phyloP scores from a whole-genome alignment of 2,113 vertebrate species.

The Meles meles region DNA sequence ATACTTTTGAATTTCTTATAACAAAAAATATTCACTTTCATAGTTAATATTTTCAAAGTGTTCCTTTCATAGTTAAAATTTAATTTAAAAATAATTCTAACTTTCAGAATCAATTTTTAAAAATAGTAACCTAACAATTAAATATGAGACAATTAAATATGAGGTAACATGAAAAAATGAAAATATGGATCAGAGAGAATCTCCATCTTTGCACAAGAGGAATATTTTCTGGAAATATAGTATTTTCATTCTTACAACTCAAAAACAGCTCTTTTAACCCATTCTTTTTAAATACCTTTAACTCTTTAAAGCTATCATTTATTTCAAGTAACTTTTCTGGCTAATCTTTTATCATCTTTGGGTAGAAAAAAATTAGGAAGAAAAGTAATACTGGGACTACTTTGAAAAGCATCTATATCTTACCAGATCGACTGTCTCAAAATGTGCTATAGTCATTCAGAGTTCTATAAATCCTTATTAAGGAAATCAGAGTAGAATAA shows the following conservation, averaged over 20 bases:
- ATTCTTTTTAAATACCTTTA: background rate
- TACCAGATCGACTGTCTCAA: conserved; percentile 6
- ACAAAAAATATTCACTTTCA: background rate
- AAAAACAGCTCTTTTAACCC: background rate
- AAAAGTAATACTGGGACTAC: background rate
- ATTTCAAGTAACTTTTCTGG: background rate
- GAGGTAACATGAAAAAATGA: background rate
- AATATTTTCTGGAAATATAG: background rate
- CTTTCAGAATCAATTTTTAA: background rate
- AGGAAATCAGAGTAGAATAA: conserved; percentile 24
- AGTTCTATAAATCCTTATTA: conserved; percentile 23
- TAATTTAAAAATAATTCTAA: background rate
- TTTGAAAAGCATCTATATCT: conserved; percentile 8
- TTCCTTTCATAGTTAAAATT: background rate
- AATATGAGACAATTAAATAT: background rate
- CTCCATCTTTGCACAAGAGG: background rate
- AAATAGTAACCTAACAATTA: background rate
- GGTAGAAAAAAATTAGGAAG: background rate
- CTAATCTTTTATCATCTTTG: background rate
- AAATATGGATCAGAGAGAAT: background rate
- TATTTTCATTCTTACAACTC: background rate
- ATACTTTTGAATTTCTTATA: background rate
- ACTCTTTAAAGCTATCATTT: background rate
- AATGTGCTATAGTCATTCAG: background rate
- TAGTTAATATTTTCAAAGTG: background rate